These are phyloP conservation scores for Monochamus saltuarius DNA, from an alignment of 1,140 invertebrate genomes.

Conservation along the genomic window DNA sequence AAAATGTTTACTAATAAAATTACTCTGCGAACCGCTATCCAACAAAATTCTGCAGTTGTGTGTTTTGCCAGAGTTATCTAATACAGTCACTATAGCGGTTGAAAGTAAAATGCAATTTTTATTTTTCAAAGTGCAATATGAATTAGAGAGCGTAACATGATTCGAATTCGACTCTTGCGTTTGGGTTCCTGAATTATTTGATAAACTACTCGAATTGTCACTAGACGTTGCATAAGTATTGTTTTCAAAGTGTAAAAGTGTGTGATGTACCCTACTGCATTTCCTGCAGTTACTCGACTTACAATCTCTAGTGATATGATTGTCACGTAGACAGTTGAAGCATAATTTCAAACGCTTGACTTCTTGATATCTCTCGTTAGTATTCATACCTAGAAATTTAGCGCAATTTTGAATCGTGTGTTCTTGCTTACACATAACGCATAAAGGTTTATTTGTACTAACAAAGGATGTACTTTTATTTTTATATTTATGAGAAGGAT, in stretches of 20 bases:
- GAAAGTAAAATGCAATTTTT: constrained; percentile 13
- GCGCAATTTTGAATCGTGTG: constrained; percentile 10
- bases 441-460: too few species aligned
- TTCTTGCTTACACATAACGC: constrained; percentile 7
- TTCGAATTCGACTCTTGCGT: neutral
- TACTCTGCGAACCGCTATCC: constrained; percentile 23
- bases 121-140: neutral
- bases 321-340: constrained; percentile 14
- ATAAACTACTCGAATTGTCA: neutral
- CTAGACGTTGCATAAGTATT: too few species aligned
- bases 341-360: constrained; percentile 4
- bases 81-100: constrained; percentile 16
- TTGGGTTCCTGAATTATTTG: neutral
- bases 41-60: constrained; percentile 21
- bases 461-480: too few species aligned
- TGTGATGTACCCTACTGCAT: constrained; percentile 9
- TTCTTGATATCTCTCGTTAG: constrained; percentile 5
- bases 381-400: constrained; percentile 10
- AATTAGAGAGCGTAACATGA: neutral
- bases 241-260: constrained; percentile 8
- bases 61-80: neutral
- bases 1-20: constrained; percentile 23
- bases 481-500: too few species aligned
- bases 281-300: constrained; percentile 2
- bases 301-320: constrained; percentile 9